Evolutionary conservation across 2,888 invertebrate species (phyloP).

Genomic region (Synergus laeviventris): DNA sequence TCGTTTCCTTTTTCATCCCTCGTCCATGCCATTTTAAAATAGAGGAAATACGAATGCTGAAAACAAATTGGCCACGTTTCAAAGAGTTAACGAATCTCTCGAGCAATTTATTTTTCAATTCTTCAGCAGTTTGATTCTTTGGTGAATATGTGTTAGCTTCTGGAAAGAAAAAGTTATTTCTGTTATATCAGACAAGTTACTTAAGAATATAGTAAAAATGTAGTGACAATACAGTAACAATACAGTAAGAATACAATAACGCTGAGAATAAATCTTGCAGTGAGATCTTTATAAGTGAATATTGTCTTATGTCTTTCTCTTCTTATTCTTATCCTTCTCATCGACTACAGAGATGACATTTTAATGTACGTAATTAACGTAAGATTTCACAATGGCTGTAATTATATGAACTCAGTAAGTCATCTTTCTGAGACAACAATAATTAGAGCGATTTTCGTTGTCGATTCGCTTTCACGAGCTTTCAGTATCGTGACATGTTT

Average conservation of each 20-base stretch:
- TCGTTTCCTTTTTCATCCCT: neutral
- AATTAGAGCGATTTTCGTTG: conserved; percentile 15
- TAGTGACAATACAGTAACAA: conserved; percentile 21
- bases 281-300: conserved; percentile 20
- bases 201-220: neutral
- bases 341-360: conserved; percentile 11
- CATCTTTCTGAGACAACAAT: conserved; percentile 3
- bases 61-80: neutral
- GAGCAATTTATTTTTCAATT: neutral
- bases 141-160: neutral
- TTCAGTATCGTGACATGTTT: neutral
- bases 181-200: no score
- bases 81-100: neutral
- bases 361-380: conserved; percentile 23
- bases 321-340: conserved; percentile 15
- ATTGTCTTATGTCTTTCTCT: conserved; percentile 17
- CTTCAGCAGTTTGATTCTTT: neutral
- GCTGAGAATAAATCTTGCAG: conserved; percentile 32
- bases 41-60: neutral
- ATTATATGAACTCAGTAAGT: conserved; percentile 19
- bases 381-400: conserved; percentile 13
- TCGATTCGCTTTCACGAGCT: conserved; percentile 2
- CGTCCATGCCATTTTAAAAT: neutral
- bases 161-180: no score
- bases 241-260: conserved; percentile 20